Evolutionary conservation across 2,113 vertebrate species (phyloP).

Genomic region (Petrocephalus microphthalmus): DNA sequence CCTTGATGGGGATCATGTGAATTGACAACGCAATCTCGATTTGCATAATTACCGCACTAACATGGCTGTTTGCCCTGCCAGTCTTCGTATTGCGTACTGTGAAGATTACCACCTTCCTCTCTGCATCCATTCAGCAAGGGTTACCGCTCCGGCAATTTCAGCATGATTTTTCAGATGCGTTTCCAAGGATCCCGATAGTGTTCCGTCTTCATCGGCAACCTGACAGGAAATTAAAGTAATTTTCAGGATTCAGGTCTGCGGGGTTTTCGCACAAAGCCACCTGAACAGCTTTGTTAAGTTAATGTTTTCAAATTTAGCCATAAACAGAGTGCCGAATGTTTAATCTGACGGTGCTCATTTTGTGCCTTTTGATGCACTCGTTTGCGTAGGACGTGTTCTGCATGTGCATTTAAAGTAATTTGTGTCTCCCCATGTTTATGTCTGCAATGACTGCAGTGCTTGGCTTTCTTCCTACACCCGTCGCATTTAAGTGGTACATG

Average conservation of each 20-base stretch:
- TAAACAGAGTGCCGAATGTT: neutral
- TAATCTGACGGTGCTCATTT: neutral
- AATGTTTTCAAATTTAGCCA: neutral
- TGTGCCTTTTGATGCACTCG: neutral
- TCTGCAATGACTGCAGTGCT: slow-evolving; percentile 17
- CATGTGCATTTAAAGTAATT: neutral
- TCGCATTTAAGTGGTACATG: neutral
- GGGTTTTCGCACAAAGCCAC: neutral
- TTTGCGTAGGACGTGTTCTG: neutral
- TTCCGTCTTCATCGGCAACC: neutral
- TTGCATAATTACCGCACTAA: neutral
- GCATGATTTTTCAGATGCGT: neutral
- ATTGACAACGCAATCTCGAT: slow-evolving; percentile 1
- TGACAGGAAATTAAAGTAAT: slow-evolving; percentile 1
- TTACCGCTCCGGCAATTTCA: neutral
- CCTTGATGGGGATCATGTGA: slow-evolving; percentile 4
- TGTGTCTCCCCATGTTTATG: neutral
- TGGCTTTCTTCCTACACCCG: neutral
- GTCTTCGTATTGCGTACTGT: neutral
- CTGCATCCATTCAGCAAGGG: slow-evolving; percentile 1
- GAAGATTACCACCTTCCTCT: slow-evolving; percentile 5
- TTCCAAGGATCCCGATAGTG: neutral
- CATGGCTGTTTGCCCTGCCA: neutral
- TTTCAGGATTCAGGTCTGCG: neutral
- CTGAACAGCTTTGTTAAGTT: neutral